Evolutionary conservation across 2,888 invertebrate species (phyloP).

Genomic region (Leucania comma): DNA sequence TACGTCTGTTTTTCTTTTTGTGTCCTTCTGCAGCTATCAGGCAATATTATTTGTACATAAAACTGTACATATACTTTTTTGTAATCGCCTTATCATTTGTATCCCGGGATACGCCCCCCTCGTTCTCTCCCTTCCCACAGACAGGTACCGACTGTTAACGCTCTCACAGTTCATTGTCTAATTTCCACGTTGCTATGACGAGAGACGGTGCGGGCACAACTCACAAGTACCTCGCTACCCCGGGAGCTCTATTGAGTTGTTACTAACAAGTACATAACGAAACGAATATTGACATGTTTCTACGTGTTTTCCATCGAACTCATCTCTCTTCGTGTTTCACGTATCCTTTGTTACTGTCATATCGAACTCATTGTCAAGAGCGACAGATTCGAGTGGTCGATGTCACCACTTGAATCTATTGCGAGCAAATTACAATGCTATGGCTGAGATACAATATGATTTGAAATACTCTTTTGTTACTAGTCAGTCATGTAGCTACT

Average conservation of each 20-base stretch:
- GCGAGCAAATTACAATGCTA: constrained; percentile 34
- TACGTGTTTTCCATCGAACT: constrained; percentile 23
- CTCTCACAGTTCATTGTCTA: constrained; percentile 71
- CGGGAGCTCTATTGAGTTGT: constrained; percentile 53
- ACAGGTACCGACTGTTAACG: constrained; percentile 65
- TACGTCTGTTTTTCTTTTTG: constrained; percentile 15
- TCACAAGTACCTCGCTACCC: constrained; percentile 44
- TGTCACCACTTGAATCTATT: constrained; percentile 29
- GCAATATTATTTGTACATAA: constrained; percentile 45
- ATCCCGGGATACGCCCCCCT: constrained; percentile 55
- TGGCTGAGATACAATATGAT: constrained; percentile 23
- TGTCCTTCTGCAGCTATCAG: constrained; percentile 6
- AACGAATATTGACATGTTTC: constrained; percentile 41
- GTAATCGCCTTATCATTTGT: constrained; percentile 60
- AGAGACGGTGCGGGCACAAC: constrained; percentile 68
- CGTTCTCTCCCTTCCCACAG: constrained; percentile 36
- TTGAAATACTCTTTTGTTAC: constrained; percentile 19
- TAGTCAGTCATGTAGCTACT: constrained; percentile 9
- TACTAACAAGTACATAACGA: constrained; percentile 47
- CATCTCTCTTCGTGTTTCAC: constrained; percentile 25
- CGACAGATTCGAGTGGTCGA: constrained; percentile 28
- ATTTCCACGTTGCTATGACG: constrained; percentile 78
- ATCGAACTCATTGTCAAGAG: constrained; percentile 38
- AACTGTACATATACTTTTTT: constrained; percentile 57
- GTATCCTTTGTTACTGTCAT: constrained; percentile 42